Base-by-base conservation (phyloP, 2,888 invertebrate species). In the Polydrusus pterygomalis region DNA sequence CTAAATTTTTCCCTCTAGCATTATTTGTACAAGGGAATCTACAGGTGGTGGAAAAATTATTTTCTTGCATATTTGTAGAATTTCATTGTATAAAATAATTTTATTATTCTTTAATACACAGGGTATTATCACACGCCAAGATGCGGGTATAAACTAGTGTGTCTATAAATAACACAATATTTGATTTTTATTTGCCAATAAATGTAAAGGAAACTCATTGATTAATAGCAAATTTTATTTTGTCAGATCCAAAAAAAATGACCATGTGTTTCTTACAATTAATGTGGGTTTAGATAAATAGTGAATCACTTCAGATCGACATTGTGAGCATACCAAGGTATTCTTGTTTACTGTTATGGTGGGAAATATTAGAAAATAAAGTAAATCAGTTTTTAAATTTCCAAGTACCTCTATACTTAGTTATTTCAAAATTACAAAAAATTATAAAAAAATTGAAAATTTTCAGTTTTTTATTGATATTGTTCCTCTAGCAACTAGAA, bases 251-350 rank as follows among this genome's bases (percentile, higher is more conserved):
- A 63, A 58, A 78, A 68, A 78, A 68, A 58, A 34, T 73, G 77
- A 74, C 65, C 76, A 79, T 79, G 79, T 80, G 80, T 79, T 78
- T 79, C 47, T 70, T 18, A 38, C 77, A 49, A 18, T 80, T 81
- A 79, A 68, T 78, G 78, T 80, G 78, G 80, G 78, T 63, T 70
- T 74, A 68, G 62, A 68, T 74, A 63, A 63, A 71, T 74, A 65
- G 76, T 74, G 79, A 79, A 79, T 81, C 80, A 81, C 72, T 58
- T 70, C 70, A 54, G 62, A 54, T 56, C 56, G 60, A 69, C 47
- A 65, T 71, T 77, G 74, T 77, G n/a, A 47, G 65, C 77, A 58
- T 65, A 78, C 67, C 78, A 80, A 80, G 80, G 80, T 79, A 78
- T 77, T 77, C 80, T 73, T 75, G 74, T 80, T 78, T 56, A 72